Conservation (phyloP, 2,888 invertebrate species). For the Mesodorylaimus sp. region DNA sequence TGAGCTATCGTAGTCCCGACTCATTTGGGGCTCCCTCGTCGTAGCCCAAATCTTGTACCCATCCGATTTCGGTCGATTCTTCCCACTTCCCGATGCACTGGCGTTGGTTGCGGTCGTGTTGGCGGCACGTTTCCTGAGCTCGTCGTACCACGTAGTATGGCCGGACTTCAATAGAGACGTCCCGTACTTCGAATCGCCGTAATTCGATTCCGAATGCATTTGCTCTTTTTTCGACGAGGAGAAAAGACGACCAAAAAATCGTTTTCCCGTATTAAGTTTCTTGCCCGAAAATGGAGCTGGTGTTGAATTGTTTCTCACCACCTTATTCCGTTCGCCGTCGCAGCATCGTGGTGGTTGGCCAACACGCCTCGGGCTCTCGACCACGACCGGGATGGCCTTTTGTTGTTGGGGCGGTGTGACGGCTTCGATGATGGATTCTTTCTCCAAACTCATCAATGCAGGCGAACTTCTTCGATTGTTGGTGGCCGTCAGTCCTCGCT, state of each 20-base stretch:
- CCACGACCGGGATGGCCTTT: no score
- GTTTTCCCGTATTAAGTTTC: background rate
- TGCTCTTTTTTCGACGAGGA: constrained; percentile 18
- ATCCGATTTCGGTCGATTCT: background rate
- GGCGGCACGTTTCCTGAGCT: background rate
- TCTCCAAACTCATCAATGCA: background rate
- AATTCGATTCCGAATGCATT: constrained; percentile 54
- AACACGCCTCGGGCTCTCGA: background rate
- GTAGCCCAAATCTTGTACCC: no score
- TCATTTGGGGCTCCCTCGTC: background rate
- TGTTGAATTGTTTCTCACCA: background rate
- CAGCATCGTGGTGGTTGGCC: background rate
- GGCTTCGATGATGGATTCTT: background rate
- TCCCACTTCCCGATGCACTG: no score
- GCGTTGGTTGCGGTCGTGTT: no score
- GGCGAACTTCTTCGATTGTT: background rate
- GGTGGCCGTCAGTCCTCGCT: background rate
- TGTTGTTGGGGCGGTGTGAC: no score
- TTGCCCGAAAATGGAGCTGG: background rate
- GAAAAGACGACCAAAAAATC: background rate
- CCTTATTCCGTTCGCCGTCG: background rate
- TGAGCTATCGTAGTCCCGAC: background rate
- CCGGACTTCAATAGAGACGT: no score
- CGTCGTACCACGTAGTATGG: background rate
- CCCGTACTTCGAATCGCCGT: no score